Base-by-base conservation (phyloP, 1,140 invertebrate genomes). In the Wiebesia pumilae region DNA sequence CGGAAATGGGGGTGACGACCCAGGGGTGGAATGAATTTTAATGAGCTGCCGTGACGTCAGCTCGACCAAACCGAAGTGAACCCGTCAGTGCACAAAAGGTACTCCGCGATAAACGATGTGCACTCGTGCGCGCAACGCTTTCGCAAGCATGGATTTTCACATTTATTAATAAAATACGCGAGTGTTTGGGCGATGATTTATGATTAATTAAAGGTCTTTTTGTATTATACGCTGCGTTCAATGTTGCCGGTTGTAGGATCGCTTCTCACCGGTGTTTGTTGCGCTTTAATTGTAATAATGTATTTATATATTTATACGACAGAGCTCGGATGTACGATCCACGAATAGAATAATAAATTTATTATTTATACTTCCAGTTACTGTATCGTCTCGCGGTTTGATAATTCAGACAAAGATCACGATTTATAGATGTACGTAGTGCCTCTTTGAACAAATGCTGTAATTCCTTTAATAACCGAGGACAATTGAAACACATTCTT, bases 171-270 rank as follows among this genome's bases (percentile, higher is more conserved):
- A 65, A 65, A 65, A 65, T 65, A 65, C 62, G 12, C 16, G 35
- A 65, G n/a, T 65, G n/a, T 27, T 47, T 9, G 35, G n/a, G 16
- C 33, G 27, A 43, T 84, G 38, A 38, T 73, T 38, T 33, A 73
- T 40, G 35, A 35, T 12, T 73, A 73, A 73, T 73, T 73, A 38
- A 73, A 73, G 69, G 69, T 24, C 14, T 73, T 73, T 73, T 14
- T 73, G 33, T 38, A 40, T 38, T 16, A 24, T 12, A 27, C 4
- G 4, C 16, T 54, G 3, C 9, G 16, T 54, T 54, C 19, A 54
- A 54, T 54, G n/a, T n/a, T 30, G 62, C 62, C 7, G 6, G 27
- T 65, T 65, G 19, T 62, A 3, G 58, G 58, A 62, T 62, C 19
- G n/a, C n/a, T n/a, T n/a, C n/a, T n/a, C n/a, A 65, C 3, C n/a